A percentile compares a stretch with the other conserved stretches of the same genome.
phyloP scores from a whole-genome alignment of 2,888 invertebrate species.

The Xestia sexstrigata region DNA sequence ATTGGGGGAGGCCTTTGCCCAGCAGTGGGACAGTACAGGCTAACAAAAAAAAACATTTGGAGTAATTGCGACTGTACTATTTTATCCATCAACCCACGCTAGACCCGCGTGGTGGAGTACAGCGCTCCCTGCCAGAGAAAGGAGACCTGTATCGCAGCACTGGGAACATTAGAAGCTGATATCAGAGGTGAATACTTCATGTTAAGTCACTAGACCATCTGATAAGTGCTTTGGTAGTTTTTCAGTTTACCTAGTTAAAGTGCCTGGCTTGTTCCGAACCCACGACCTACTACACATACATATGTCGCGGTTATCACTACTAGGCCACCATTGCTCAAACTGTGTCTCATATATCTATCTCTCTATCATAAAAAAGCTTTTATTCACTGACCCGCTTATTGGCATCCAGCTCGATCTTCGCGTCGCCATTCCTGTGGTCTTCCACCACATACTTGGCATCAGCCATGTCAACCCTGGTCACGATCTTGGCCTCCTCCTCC shows the following conservation, averaged over 20 bases:
- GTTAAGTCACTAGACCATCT: not conserved
- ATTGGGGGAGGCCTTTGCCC: too few species aligned
- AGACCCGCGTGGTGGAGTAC: not conserved
- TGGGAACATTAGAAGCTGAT: not conserved
- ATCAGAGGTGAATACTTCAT: not conserved
- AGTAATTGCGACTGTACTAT: not conserved
- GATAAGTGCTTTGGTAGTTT: not conserved
- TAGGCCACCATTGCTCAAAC: not conserved
- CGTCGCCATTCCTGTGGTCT: conserved; percentile 95
- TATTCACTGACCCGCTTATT: conserved; percentile 86
- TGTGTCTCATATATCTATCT: not conserved
- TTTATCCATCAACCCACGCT: not conserved
- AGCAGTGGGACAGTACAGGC: too few species aligned
- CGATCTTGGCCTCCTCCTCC: conserved; percentile 91
- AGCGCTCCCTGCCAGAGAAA: not conserved
- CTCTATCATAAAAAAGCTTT: not conserved
- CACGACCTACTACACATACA: not conserved
- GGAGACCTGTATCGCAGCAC: not conserved
- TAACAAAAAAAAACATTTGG: too few species aligned
- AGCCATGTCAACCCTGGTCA: conserved; percentile 90
- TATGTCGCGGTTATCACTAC: not conserved
- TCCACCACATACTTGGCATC: conserved; percentile 95
- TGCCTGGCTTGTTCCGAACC: not conserved
- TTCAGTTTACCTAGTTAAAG: not conserved
- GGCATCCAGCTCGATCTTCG: conserved; percentile 95